Conservation (phyloP, 2,113 vertebrate species). For the Mystacornis crossleyi region DNA sequence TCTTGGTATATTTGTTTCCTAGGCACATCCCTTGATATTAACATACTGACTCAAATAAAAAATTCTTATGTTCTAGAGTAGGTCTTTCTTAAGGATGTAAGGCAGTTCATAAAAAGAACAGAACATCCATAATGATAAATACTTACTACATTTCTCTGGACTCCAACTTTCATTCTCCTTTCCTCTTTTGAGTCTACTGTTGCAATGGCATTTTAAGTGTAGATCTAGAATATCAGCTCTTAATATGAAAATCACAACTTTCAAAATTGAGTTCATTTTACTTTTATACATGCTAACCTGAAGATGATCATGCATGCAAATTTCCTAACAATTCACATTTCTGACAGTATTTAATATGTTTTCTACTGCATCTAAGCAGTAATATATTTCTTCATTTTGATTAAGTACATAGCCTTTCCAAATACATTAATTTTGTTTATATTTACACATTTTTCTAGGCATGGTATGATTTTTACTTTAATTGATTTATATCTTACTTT, state of each 20-base stretch:
- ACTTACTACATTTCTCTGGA: background rate
- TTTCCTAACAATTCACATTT: background rate
- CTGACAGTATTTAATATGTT: background rate
- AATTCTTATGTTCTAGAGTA: background rate
- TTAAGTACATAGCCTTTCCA: background rate
- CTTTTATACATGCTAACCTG: background rate
- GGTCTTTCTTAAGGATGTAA: background rate
- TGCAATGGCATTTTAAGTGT: background rate
- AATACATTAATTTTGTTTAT: background rate
- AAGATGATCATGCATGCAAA: background rate
- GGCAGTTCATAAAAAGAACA: background rate
- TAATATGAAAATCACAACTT: background rate
- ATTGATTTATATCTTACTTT: background rate
- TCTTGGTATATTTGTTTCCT: constrained; percentile 40
- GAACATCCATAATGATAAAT: background rate
- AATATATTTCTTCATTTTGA: background rate
- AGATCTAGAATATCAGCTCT: background rate
- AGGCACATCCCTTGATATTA: background rate
- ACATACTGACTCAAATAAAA: background rate
- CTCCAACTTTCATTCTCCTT: background rate
- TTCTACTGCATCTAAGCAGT: background rate
- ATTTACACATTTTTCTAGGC: background rate
- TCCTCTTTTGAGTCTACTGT: background rate
- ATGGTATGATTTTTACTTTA: background rate
- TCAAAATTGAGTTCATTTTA: background rate